Evolutionary conservation across 2,113 vertebrate genomes (phyloP), one percentile per base, ranked within the genome.

Genomic region (Trichechus manatus): DNA sequence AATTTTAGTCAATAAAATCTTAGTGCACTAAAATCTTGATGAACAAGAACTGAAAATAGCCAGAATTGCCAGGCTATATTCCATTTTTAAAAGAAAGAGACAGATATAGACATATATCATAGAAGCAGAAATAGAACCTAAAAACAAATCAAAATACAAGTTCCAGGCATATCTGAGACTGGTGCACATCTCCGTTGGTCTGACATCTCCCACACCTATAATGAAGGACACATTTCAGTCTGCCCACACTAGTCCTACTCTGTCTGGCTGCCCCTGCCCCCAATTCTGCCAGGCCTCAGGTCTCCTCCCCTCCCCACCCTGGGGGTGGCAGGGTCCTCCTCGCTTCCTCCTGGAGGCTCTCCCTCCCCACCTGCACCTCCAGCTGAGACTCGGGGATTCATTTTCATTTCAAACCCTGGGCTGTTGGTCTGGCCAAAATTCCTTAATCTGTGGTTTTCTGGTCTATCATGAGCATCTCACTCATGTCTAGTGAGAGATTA

Each of bases 1-100:
- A 78, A 89, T 81, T 89, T 64, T 47, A 87, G 77, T 56, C n/a
- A 79, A 53, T 66, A 83, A 80, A 92, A 75, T 89, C 86, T 79
- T 11, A 63, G 29, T 77, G 47, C 23, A 33, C 33, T 64, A 36
- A 44, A 80, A 83, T 74, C 68, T 56, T 53, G 39, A 39, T 39
- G 2, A 56, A 36, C 47, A 47, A 47, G 66, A 87, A 75, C 63
- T 0, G 14, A 17, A 90, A 79, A 33, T 0, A 72, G 53, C 61
- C 25, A 70, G 59, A 75, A 56, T 5, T 10, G 6, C 33, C 22
- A 61, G 0, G 7, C 56, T 23, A 11, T 29, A 56, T 42, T 78
- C 50, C 75, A n/a, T 78, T 79, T 86, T 84, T 56, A 75, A 77
- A 77, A 93, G 33, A 27, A 74, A 80, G 66, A 74, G 4, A 63